Evolutionary conservation across 2,797 vertebrate genomes (phyloP).

Genomic region (Lagodon rhomboides): DNA sequence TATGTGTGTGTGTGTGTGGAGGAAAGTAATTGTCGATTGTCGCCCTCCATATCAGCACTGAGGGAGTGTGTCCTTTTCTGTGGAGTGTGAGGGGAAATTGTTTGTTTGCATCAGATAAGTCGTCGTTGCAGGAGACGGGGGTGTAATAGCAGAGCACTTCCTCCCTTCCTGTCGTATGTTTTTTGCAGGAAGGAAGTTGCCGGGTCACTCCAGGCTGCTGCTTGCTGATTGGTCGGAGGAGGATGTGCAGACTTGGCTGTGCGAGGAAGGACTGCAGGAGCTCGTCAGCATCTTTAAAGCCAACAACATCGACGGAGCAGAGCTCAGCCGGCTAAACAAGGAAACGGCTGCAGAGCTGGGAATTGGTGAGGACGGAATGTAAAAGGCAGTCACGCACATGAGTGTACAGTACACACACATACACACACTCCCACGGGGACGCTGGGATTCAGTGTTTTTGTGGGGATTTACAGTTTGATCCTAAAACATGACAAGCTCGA

Average conservation of each 20-base stretch:
- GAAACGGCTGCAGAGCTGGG: conserved; percentile 89
- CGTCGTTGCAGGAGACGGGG: conserved; percentile 30
- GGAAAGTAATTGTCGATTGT: conserved; percentile 54
- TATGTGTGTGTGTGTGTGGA: conserved; percentile 15
- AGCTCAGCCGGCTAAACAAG: conserved; percentile 88
- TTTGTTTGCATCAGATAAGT: conserved; percentile 62
- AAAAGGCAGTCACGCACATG: conserved; percentile 25
- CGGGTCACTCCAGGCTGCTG: conserved; percentile 69
- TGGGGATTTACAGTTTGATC: conserved; percentile 57
- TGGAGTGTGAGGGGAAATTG: conserved; percentile 41
- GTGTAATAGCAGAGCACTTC: conserved; percentile 54
- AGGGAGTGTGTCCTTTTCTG: conserved; percentile 45
- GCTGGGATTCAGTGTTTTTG: conserved; percentile 33
- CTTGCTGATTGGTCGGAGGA: conserved; percentile 90
- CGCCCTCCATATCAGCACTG: conserved; percentile 14
- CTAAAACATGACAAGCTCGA: conserved; percentile 55
- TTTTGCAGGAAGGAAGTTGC: conserved; percentile 76
- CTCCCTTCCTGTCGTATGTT: conserved; percentile 69
- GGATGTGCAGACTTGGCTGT: conserved; percentile 89
- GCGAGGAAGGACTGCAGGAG: conserved; percentile 84
- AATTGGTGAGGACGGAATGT: conserved; percentile 87
- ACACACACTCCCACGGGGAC: conserved; percentile 8
- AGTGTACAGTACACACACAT: conserved; percentile 25
- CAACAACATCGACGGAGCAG: conserved; percentile 90
- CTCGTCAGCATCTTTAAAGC: conserved; percentile 85